phyloP scores from a whole-genome alignment of 37 sponge, comb jelly and placozoan genomes.

The Amphimedon queenslandica region DNA sequence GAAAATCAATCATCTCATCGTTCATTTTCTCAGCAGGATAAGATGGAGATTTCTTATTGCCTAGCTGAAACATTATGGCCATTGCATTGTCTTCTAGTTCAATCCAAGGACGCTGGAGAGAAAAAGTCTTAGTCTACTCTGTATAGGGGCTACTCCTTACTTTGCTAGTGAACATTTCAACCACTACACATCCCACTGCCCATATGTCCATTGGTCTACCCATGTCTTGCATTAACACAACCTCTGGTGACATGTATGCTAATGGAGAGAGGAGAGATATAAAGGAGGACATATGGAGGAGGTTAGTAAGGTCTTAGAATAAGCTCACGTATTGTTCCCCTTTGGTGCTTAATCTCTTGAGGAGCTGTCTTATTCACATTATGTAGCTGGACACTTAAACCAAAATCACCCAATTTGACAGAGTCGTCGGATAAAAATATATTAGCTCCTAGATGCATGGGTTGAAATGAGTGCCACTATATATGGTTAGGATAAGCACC shows the following conservation, averaged over 20 bases:
- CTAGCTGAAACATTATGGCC: slow-evolving; percentile 69
- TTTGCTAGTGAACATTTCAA: slow-evolving; percentile 90
- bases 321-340: slow-evolving; percentile 65
- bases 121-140: background rate
- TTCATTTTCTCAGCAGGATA: slow-evolving; percentile 32
- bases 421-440: slow-evolving; percentile 70
- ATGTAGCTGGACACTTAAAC: slow-evolving; percentile 72
- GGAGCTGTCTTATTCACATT: slow-evolving; percentile 43
- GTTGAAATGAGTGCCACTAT: background rate
- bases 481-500: slow-evolving; percentile 21
- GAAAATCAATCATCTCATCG: slow-evolving; percentile 65
- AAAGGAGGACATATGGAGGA: background rate
- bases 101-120: slow-evolving; percentile 65
- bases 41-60: slow-evolving; percentile 42
- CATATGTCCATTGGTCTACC: slow-evolving; percentile 82
- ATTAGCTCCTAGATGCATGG: slow-evolving; percentile 58
- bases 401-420: slow-evolving; percentile 89
- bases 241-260: slow-evolving; percentile 90
- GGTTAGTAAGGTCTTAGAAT: background rate
- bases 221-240: slow-evolving; percentile 46
- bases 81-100: slow-evolving; percentile 65
- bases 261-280: background rate
- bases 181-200: slow-evolving; percentile 82
- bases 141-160: slow-evolving; percentile 17
- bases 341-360: slow-evolving; percentile 31